Base-by-base conservation (phyloP, 2,113 vertebrate genomes). In the Gallinago media region DNA sequence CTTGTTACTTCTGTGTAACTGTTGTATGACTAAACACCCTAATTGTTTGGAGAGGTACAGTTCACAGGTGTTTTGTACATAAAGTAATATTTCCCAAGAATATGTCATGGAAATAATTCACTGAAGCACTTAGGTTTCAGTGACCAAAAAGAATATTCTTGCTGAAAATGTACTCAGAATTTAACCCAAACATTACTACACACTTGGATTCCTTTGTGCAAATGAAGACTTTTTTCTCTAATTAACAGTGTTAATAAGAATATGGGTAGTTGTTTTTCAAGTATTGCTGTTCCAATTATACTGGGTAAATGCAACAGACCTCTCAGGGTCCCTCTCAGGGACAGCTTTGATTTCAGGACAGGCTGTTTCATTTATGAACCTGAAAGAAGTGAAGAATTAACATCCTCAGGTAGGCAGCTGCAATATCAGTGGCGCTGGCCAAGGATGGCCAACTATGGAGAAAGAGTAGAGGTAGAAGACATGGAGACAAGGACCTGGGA, bases 1-100 rank as follows among this genome's bases (percentile, higher is more conserved):
- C 92, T 96, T 92, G 85, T 85, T 89, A 97, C 93, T 96, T 96
- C 13, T 74, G 70, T 93, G 47, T 92, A 94, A 76, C 62, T 67
- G 23, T 73, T 77, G 65, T n/a, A 91, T 89, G 85, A 97, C 82
- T 97, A 97, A 97, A 42, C 16, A 87, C 50, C 40, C 40, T 78
- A 62, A 74, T 90, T 23, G 32, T 93, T 88, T 94, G 75, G 62
- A 96, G 52, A 92, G 46, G 47, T 77, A 89, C 52, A 77, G 31
- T 91, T 97, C 97, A 94, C 72, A 96, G 82, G 66, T 88, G 78
- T 90, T 90, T 79, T 75, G 47, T 49, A 50, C 42, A 81, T 66
- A 46, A 79, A 56, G 42, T 68, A 87, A 92, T 81, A 75, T 88
- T 97, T 96, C 71, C 62, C 54, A 91, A 66, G 59, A 91, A 68